A percentile compares a stretch with the other conserved stretches of the same genome.
phyloP scores from a whole-genome alignment of 2,888 invertebrate genomes.

The Andrena marginata region DNA sequence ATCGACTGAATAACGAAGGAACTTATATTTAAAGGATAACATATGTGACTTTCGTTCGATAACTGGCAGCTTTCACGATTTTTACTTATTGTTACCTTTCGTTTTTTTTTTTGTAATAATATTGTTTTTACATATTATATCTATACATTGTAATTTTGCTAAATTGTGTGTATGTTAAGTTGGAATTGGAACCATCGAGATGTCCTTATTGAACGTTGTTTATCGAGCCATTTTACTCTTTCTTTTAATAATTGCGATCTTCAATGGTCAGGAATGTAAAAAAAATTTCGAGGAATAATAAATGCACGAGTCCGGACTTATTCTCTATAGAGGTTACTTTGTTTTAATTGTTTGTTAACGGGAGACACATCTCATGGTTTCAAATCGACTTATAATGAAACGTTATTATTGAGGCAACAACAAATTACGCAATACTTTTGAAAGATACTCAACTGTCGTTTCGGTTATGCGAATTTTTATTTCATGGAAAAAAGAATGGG shows the following conservation, averaged over 20 bases:
- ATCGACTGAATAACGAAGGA: constrained; percentile 77
- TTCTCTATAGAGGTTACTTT: constrained; percentile 18
- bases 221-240: not conserved
- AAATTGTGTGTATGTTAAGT: constrained; percentile 62
- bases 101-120: constrained; percentile 59
- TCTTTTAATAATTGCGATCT: constrained; percentile 20
- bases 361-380: constrained; percentile 54
- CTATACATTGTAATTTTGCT: constrained; percentile 62
- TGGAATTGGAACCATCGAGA: constrained; percentile 60
- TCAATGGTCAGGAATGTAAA: constrained; percentile 16
- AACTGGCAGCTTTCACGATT: constrained; percentile 84
- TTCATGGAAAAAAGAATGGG: constrained; percentile 55
- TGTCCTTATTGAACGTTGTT: constrained; percentile 32
- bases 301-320: not conserved
- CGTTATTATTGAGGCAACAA: constrained; percentile 56
- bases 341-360: constrained; percentile 29
- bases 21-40: constrained; percentile 76
- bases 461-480: constrained; percentile 58
- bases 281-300: constrained; percentile 27
- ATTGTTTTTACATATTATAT: constrained; percentile 64
- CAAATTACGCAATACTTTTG: constrained; percentile 62
- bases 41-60: constrained; percentile 73
- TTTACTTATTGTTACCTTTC: constrained; percentile 79
- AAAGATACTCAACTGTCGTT: constrained; percentile 64
- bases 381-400: constrained; percentile 46